Base-by-base conservation (phyloP, 2,113 vertebrate genomes). In the Dicaeum eximium region DNA sequence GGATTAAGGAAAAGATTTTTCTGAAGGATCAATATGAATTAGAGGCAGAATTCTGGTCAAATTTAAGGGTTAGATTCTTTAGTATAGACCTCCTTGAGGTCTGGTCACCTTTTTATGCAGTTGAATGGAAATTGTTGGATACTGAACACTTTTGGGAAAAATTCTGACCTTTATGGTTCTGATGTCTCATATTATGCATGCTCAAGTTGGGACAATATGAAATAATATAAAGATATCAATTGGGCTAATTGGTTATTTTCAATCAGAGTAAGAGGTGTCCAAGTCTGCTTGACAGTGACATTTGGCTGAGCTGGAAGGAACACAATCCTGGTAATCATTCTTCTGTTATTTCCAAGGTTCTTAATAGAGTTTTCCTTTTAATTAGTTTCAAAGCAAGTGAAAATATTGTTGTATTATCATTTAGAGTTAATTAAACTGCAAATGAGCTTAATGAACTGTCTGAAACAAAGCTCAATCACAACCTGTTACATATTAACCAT, bases 401-500 rank as follows among this genome's bases (percentile, higher is more conserved):
- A 95, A 95, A 96, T 89, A 96, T 85, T 93, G 70, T 93, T 94
- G 61, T 84, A 44, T 56, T 84, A 58, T 93, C 31, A 6, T 82
- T 96, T 93, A 67, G 58, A 84, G 73, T 94, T 95, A 93, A 96
- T 96, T 97, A 93, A 94, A 94, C 92, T 85, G 90, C 70, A 93
- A 89, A 94, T 93, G 73, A 87, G 80, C 75, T 81, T 95, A 94
- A 94, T 94, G 92, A 94, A 88, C 65, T 92, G 72, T 60, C 88
- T 80, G 64, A 88, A 96, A 94, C 64, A 92, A 92, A 92, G 44
- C 88, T 96, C 75, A 71, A 50, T 90, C 83, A 86, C 90, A 94
- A 92, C 75, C 86, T 86, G 80, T 84, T 93, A 47, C 31, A 57
- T 86, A 94, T 78, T 71, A 90, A 69, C 69, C 48, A 67, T 62